Conservation (phyloP, 2,888 invertebrate species). For the Pinctada fucata region DNA sequence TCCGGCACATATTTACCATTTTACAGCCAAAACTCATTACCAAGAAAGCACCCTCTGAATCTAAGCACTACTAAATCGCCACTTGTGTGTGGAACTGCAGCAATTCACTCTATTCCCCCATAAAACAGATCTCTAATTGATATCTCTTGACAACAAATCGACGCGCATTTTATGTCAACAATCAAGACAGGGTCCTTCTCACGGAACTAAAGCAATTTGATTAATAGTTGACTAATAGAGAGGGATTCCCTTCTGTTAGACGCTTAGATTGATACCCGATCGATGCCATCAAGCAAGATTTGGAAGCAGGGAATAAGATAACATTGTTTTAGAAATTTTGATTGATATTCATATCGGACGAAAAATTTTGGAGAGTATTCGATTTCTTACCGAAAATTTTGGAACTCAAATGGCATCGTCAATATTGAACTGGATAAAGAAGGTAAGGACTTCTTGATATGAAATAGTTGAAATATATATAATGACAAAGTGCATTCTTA, state of each 20-base stretch:
- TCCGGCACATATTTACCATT: too few relatives aligned
- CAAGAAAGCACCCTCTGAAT: too few relatives aligned
- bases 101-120: not conserved
- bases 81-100: not conserved
- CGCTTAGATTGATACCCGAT: not conserved
- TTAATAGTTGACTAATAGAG: not conserved
- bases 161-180: conserved; percentile 3
- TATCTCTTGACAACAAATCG: not conserved
- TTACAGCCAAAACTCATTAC: too few relatives aligned
- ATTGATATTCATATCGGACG: not conserved
- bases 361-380: too few relatives aligned
- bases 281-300: not conserved
- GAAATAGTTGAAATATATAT: too few relatives aligned
- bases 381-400: too few relatives aligned
- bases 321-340: not conserved
- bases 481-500: too few relatives aligned
- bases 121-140: conserved; percentile 2
- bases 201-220: conserved; percentile 4
- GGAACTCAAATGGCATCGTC: not conserved
- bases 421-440: not conserved
- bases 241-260: not conserved
- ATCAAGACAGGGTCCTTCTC: conserved; percentile 1
- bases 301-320: not conserved
- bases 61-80: not conserved
- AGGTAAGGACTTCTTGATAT: not conserved